Evolutionary conservation across 2,113 vertebrate genomes (phyloP).

Genomic region (Stegostoma tigrinum): DNA sequence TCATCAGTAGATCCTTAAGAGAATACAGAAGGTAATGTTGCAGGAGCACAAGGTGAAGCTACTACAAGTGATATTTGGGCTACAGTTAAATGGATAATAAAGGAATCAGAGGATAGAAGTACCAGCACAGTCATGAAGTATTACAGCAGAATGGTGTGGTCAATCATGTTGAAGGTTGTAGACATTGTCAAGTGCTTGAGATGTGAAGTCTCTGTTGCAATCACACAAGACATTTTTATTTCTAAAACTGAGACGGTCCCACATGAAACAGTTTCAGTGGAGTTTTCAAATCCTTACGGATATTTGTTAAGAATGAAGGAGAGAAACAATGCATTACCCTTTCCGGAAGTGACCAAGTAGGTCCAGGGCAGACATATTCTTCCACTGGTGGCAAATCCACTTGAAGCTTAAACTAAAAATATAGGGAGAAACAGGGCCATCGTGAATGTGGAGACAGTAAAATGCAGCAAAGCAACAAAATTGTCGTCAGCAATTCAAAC

Average conservation of each 20-base stretch:
- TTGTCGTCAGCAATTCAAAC: not conserved
- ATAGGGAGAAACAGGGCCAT: not conserved
- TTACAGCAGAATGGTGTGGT: no score
- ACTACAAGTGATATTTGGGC: no score
- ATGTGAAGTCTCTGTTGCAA: no score
- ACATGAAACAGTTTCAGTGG: not conserved
- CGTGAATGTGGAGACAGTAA: not conserved
- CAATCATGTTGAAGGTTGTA: no score
- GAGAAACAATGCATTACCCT: constrained; percentile 28
- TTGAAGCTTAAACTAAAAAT: constrained; percentile 36
- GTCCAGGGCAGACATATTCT: constrained; percentile 22
- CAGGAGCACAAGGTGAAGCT: no score
- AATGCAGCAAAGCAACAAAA: not conserved
- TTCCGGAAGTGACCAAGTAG: constrained; percentile 38
- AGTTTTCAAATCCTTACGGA: not conserved
- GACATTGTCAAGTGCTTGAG: no score
- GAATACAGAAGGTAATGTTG: no score
- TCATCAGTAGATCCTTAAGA: no score
- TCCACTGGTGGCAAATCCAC: constrained; percentile 38
- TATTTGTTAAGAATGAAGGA: not conserved
- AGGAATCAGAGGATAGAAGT: no score
- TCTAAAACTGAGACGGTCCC: not conserved
- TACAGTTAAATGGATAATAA: no score
- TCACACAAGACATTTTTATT: not conserved
- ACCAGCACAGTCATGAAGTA: no score